Conservation (phyloP, 2,888 invertebrate genomes). For the Xestia sexstrigata region DNA sequence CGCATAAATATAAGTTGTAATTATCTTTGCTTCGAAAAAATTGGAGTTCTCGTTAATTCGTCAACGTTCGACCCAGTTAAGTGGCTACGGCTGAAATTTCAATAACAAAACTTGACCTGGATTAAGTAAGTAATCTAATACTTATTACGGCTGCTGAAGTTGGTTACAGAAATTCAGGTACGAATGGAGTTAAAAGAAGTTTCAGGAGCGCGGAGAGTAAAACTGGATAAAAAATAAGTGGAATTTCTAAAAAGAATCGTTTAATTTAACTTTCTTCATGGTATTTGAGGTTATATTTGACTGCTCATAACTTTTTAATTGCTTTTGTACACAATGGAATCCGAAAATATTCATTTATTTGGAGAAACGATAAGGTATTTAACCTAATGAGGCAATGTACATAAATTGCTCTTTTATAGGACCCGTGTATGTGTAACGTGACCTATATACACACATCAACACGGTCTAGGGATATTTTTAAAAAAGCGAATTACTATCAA, state of each 20-base stretch:
- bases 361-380: neutral
- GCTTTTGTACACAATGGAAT: neutral
- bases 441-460: neutral
- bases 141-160: slow-evolving; percentile 4
- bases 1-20: neutral
- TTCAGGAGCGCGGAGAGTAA: neutral
- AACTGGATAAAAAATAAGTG: neutral
- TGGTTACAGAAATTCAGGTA: neutral
- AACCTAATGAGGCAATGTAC: neutral
- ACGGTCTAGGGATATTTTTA: too few species aligned
- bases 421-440: neutral
- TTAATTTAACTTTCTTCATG: slow-evolving; percentile 13
- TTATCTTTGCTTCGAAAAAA: neutral
- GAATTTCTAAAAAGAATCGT: slow-evolving; percentile 14
- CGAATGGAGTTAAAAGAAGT: neutral
- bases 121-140: neutral
- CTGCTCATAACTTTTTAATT: slow-evolving; percentile 16
- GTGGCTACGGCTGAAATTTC: neutral
- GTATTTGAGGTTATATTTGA: slow-evolving; percentile 7
- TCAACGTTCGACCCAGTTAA: neutral
- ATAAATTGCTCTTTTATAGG: neutral
- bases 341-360: neutral
- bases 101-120: neutral
- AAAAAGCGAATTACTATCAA: too few species aligned
- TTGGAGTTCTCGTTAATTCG: neutral